A percentile compares a stretch with the other conserved stretches of the same genome.
Conservation (phyloP, 2,113 vertebrate genomes). For the Silurus meridionalis region DNA sequence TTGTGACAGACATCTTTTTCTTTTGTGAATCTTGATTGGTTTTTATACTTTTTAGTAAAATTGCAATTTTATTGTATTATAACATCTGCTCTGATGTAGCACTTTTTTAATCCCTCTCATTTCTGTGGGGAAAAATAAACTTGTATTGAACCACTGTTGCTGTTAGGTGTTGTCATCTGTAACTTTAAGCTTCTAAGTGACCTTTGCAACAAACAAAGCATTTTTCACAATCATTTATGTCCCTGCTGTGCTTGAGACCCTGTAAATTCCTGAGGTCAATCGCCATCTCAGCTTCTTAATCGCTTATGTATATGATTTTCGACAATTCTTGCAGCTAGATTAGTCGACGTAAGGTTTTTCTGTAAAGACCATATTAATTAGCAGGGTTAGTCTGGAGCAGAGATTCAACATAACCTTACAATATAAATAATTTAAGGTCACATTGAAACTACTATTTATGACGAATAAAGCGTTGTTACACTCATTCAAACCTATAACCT, state of each 20-base stretch:
- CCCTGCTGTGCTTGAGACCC: not conserved
- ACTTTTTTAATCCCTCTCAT: not conserved
- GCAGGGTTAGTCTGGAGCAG: slow-evolving; percentile 31
- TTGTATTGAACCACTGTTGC: not conserved
- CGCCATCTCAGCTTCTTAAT: slow-evolving; percentile 4
- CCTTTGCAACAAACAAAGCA: not conserved
- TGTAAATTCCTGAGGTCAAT: slow-evolving; percentile 1
- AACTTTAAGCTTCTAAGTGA: not conserved
- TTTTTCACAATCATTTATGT: not conserved
- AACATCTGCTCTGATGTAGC: not conserved
- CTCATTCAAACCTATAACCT: not conserved
- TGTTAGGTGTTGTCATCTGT: not conserved
- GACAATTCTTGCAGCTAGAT: slow-evolving; percentile 11
- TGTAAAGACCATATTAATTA: slow-evolving; percentile 40
- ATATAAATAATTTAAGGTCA: slow-evolving; percentile 1
- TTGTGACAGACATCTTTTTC: not conserved
- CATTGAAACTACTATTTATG: not conserved
- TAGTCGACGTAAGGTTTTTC: slow-evolving; percentile 3
- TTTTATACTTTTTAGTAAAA: not conserved
- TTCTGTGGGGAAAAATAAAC: not conserved
- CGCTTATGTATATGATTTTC: slow-evolving; percentile 14
- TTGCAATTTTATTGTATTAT: not conserved
- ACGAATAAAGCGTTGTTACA: not conserved
- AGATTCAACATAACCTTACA: slow-evolving; percentile 12
- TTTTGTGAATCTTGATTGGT: not conserved